Evolutionary conservation across 35 echinoderm and acorn worm genomes (phyloP), one percentile per base, ranked within the genome.

Genomic region (Nesometra sesokonis): DNA sequence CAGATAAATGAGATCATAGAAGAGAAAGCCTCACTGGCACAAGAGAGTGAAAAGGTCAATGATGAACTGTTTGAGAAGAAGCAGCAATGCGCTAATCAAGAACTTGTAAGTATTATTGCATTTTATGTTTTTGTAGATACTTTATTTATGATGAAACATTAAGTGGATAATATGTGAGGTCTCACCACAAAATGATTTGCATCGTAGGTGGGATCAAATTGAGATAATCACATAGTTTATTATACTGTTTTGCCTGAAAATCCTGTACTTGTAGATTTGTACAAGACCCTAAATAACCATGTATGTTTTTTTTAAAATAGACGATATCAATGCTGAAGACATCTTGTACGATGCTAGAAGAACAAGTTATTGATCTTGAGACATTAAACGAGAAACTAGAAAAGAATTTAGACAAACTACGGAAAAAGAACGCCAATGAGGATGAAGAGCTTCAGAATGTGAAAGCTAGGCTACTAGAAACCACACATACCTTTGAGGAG

Each of bases 351-450:
- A 99, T 99, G 95, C 83, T 99, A 27, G 96, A 99, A 76, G 92
- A 99, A 34, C 96, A 99, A 84, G 88, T 99, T 32, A 38, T 83
- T 35, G 96, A 99, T 84, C 82, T 94, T 13, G 96, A 99, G 82
- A 91, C 32, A 17, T 79, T 99, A 29, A 94, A 82, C 4, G 95
- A 93, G 35, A 82, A 86, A 2, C 85, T 94, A 36, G 92, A 94
- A 33, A 82, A 82, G 2, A 88, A 93, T 27, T 52, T 86, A 47
- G 82, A 39, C 13, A 86, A 86, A 29, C 39, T 86, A 19, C 33
- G 85, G 13, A 30, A 88, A 85, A 81, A 85, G 29, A 82, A 39
- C 31, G 78, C 89, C 8, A 80, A 79, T 33, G 35, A 89, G 5
- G 84, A 89, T 15, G 76, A 90, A 32, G 76, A 82, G 21, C 17